Conservation (phyloP, 2,797 vertebrate species). For the Hephaestus fuliginosus region DNA sequence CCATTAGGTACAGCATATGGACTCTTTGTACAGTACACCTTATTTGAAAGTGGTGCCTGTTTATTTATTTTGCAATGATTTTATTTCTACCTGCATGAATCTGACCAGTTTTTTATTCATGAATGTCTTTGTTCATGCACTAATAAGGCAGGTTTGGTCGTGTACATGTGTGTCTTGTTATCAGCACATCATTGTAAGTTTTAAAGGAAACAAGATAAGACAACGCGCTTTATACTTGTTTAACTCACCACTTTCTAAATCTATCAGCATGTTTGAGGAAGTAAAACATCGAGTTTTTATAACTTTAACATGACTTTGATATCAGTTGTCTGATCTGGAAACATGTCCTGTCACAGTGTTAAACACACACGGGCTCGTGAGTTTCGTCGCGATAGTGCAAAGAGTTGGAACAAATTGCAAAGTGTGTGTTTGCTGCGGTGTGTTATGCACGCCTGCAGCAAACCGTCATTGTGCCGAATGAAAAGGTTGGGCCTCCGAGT, state of each 20-base stretch:
- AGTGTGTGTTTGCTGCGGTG: constrained; percentile 2
- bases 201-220: constrained; percentile 15
- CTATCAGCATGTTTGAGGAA: neutral
- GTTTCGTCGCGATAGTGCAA: neutral
- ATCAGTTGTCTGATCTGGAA: neutral
- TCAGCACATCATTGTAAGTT: neutral
- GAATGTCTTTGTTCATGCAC: neutral
- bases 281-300: neutral
- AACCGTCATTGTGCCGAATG: constrained; percentile 51
- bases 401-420: constrained; percentile 3
- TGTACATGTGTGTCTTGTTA: neutral
- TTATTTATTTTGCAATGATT: neutral
- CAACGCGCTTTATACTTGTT: neutral
- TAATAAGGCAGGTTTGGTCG: neutral
- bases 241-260: neutral
- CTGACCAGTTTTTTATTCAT: neutral
- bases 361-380: constrained; percentile 1
- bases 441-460: constrained; percentile 12
- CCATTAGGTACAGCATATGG: too few relatives aligned
- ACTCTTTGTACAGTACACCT: neutral
- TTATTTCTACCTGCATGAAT: neutral
- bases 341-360: neutral
- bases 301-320: neutral
- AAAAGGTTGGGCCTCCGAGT: constrained; percentile 56
- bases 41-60: neutral